Evolutionary conservation across 2,113 vertebrate genomes (phyloP), one percentile per base, ranked within the genome.

Genomic region (Salminus brasiliensis): DNA sequence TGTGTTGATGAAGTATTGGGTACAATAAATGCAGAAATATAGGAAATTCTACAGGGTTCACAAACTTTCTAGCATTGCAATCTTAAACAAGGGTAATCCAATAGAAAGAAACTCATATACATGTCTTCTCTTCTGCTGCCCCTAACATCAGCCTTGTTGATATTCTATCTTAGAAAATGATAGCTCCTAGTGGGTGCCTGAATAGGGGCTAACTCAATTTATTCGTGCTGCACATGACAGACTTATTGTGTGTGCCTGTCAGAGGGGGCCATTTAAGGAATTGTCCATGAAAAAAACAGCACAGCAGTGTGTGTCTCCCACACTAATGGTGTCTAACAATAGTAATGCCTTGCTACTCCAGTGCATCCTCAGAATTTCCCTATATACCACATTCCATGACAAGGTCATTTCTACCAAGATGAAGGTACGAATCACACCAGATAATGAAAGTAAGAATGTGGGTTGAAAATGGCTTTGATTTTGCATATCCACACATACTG

Each of bases 191-290:
- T 59, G 39, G 73, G 25, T 69, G 25, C 75, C 65, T 39, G 41
- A 49, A 75, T 49, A 71, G 49, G 32, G 57, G 41, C 36, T 52
- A 79, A 75, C 57, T 72, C 72, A 74, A 74, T 83, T 83, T 86
- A 72, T 68, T 69, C 78, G 21, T 30, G 66, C 71, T 79, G 79
- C 68, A 82, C 53, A 49, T 80, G 78, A 81, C 82, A 85, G 80
- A 21, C 32, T 83, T 74, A 87, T 81, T 81, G 60, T 73, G 34
- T 80, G 65, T 70, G 65, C 34, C 25, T 68, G 39, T 1, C 34
- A 63, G 43, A 60, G 76, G 23, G 21, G 67, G 59, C 53, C 79
- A 78, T 43, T 11, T 76, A 41, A 60, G 52, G 53, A 53, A 49
- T 36, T 53, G 39, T 67, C 53, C 68, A 11, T 76, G 52, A 32